These are phyloP conservation scores for Papilio helenus DNA, from an alignment of 1,140 invertebrate species.

Conservation along the genomic window DNA sequence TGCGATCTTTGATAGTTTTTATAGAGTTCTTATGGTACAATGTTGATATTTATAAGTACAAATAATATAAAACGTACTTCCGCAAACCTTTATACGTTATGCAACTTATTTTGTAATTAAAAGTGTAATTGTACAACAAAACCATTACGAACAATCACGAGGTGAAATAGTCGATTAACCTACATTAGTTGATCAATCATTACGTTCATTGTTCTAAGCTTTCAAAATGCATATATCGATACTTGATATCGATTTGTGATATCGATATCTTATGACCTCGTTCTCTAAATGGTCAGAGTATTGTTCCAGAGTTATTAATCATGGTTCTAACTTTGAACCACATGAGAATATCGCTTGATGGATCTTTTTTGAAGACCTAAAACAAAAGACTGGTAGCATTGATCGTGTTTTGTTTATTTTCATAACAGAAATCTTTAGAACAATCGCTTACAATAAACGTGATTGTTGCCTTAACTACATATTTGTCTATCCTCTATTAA, in stretches of 20 bases:
- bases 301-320: slow-evolving; percentile 57
- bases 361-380: not conserved
- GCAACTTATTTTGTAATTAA: slow-evolving; percentile 21
- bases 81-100: not conserved
- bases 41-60: not conserved
- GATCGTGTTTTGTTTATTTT: not conserved
- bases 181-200: slow-evolving; percentile 63
- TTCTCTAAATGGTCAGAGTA: slow-evolving; percentile 47
- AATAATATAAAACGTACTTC: not conserved
- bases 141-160: slow-evolving; percentile 36
- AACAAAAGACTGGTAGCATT: not conserved
- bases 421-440: not conserved
- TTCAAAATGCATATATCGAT: slow-evolving; percentile 55
- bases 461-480: not conserved
- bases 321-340: not conserved
- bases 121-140: slow-evolving; percentile 19
- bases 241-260: slow-evolving; percentile 52
- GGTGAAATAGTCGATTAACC: slow-evolving; percentile 53
- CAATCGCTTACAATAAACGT: not conserved
- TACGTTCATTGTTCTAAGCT: slow-evolving; percentile 53
- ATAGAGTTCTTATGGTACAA: not conserved
- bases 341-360: not conserved
- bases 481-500: not conserved
- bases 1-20: not conserved
- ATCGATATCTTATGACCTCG: slow-evolving; percentile 49